A percentile compares a stretch with the other conserved stretches of the same genome.
Conservation (phyloP, 2,888 invertebrate genomes). For the Ormyrus thymus region DNA sequence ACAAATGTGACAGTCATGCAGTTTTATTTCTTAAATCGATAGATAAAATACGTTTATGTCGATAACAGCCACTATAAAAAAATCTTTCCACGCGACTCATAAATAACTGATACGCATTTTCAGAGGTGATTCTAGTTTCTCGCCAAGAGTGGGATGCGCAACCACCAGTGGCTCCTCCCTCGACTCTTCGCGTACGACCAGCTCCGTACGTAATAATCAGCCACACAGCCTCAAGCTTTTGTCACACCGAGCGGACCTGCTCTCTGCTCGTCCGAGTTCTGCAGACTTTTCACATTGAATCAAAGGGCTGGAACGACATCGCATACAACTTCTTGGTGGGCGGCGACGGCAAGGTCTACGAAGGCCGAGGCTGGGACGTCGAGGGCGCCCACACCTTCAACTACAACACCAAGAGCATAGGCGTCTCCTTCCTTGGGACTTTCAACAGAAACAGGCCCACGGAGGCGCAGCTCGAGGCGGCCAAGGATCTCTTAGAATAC, state of each 20-base stretch:
- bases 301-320: constrained; percentile 25
- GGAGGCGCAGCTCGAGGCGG: constrained; percentile 76
- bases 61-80: too few species aligned
- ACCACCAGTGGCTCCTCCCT: too few species aligned
- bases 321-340: constrained; percentile 86
- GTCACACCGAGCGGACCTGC: not conserved
- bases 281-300: constrained; percentile 54
- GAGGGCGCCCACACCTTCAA: constrained; percentile 83
- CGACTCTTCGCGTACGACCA: constrained; percentile 54
- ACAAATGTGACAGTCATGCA: too few species aligned
- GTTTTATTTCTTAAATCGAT: too few species aligned
- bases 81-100: too few species aligned
- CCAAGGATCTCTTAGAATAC: constrained; percentile 78
- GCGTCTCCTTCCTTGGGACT: constrained; percentile 84
- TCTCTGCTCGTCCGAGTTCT: not conserved
- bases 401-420: constrained; percentile 82
- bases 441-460: constrained; percentile 76
- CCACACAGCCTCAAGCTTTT: not conserved
- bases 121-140: too few species aligned
- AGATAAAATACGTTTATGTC: too few species aligned
- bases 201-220: constrained; percentile 59
- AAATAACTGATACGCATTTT: too few species aligned
- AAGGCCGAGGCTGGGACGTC: constrained; percentile 84
- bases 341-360: constrained; percentile 85
- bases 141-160: too few species aligned